Conservation (phyloP, 2,888 invertebrate species). For the Zelleria hepariella region DNA sequence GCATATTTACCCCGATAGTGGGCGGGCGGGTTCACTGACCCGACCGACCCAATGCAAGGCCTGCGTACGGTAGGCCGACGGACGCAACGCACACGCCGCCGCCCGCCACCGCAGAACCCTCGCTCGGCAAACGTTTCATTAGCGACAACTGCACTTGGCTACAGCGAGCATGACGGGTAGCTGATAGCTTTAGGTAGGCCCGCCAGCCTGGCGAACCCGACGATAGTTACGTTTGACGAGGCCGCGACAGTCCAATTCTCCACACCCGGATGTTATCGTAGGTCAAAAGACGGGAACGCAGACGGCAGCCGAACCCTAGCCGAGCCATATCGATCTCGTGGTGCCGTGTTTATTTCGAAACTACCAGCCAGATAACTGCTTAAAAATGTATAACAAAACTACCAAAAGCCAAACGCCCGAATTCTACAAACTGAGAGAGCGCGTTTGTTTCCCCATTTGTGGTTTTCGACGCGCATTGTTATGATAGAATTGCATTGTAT, state of each 20-base stretch:
- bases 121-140: conserved; percentile 4
- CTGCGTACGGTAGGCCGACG: conserved; percentile 59
- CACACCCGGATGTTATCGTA: conserved; percentile 10
- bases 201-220: background rate
- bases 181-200: background rate
- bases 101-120: conserved; percentile 10
- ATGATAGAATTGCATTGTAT: background rate
- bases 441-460: background rate
- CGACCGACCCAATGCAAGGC: conserved; percentile 70
- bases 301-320: conserved; percentile 24
- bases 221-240: background rate
- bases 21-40: conserved; percentile 68
- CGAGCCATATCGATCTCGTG: conserved; percentile 43
- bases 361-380: conserved; percentile 33
- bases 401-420: conserved; percentile 17
- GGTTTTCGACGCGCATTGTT: background rate
- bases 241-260: background rate
- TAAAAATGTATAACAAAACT: conserved; percentile 47
- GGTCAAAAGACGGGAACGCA: conserved; percentile 16
- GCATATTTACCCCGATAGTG: conserved; percentile 71
- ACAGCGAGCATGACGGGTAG: background rate
- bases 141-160: background rate
- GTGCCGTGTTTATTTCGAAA: conserved; percentile 44
- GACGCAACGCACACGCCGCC: conserved; percentile 43
- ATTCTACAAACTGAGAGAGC: conserved; percentile 19